Conservation (phyloP, 2,888 invertebrate species). For the Eupithecia dodoneata region DNA sequence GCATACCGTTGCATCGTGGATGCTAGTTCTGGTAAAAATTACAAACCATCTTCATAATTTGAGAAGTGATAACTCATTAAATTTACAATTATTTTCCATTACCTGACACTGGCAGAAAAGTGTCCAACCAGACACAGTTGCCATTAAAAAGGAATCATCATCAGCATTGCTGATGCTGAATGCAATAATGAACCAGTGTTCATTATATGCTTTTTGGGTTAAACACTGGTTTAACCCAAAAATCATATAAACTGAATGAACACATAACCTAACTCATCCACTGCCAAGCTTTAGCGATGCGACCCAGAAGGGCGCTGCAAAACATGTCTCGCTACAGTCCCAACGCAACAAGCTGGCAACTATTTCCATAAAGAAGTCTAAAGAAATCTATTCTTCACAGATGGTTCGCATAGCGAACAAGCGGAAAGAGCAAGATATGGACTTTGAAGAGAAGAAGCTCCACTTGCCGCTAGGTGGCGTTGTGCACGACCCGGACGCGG, state of each 20-base stretch:
- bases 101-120: no score
- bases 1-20: background rate
- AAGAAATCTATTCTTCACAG: constrained; percentile 47
- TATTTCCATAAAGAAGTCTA: background rate
- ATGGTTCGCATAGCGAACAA: constrained; percentile 93
- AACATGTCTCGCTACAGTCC: no score
- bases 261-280: background rate
- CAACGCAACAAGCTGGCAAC: background rate
- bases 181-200: background rate
- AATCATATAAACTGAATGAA: no score
- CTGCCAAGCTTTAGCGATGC: background rate
- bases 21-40: background rate
- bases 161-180: background rate
- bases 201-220: no score
- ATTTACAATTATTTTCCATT: no score
- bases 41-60: no score
- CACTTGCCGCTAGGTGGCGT: constrained; percentile 89
- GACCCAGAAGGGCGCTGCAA: background rate
- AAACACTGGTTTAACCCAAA: background rate
- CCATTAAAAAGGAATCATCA: no score
- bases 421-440: constrained; percentile 96
- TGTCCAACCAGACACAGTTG: no score
- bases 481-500: constrained; percentile 79
- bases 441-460: constrained; percentile 97
- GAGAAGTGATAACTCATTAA: no score